Conservation (phyloP, 2,113 vertebrate genomes). For the Phalacrocorax aristotelis region DNA sequence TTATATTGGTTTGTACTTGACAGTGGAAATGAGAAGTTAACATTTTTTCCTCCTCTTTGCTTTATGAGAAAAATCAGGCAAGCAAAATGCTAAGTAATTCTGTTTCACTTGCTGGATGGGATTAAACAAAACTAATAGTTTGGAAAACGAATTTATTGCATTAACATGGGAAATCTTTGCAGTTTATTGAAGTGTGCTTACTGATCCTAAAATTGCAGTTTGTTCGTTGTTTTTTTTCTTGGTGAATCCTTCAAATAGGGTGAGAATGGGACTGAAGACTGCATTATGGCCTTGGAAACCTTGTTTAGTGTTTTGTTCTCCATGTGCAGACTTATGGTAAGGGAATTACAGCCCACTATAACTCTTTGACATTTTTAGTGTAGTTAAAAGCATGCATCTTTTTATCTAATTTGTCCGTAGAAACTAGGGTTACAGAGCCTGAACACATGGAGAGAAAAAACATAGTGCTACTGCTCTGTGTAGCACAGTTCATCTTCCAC, state of each 20-base stretch:
- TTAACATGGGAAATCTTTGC: neutral
- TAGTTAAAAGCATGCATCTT: neutral
- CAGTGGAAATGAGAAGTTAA: neutral
- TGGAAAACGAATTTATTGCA: neutral
- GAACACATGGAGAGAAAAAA: neutral
- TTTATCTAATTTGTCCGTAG: neutral
- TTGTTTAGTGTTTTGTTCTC: constrained; percentile 94
- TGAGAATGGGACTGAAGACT: constrained; percentile 90
- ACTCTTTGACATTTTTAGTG: neutral
- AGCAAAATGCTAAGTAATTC: neutral
- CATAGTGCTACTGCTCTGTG: neutral
- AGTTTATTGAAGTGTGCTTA: neutral
- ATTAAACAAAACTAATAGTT: neutral
- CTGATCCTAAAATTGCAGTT: neutral
- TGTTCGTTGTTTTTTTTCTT: neutral
- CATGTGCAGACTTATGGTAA: constrained; percentile 98
- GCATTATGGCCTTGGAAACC: constrained; percentile 91
- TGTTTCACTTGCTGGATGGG: neutral
- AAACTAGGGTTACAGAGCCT: neutral
- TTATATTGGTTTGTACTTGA: neutral
- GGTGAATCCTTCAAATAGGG: constrained; percentile 75
- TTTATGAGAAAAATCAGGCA: neutral
- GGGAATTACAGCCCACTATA: constrained; percentile 2
- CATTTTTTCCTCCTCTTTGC: neutral
- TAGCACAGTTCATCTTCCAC: neutral